Evolutionary conservation across 2,113 vertebrate species (phyloP).

Genomic region (Prietella phreatophila): DNA sequence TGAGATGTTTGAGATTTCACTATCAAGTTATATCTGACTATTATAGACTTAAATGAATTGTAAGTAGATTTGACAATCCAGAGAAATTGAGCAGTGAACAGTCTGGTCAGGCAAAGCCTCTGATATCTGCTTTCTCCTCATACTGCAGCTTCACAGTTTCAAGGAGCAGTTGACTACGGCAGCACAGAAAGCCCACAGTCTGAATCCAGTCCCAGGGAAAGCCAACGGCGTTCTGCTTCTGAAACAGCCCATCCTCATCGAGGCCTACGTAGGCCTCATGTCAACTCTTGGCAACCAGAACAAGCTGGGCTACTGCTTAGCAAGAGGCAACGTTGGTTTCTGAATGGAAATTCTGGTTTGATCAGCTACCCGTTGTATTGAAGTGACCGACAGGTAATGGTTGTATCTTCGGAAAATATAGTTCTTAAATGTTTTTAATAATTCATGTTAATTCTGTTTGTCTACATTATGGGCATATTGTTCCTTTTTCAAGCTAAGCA

Average conservation of each 20-base stretch:
- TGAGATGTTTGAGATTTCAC: background rate
- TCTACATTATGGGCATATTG: background rate
- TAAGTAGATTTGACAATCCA: background rate
- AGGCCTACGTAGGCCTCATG: slow-evolving; percentile 77
- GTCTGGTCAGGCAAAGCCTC: background rate
- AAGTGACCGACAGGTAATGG: background rate
- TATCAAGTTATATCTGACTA: background rate
- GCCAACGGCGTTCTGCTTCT: slow-evolving; percentile 71
- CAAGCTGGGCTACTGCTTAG: slow-evolving; percentile 79
- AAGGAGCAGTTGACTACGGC: slow-evolving; percentile 66
- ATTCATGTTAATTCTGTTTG: background rate
- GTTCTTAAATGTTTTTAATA: background rate
- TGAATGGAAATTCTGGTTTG: slow-evolving; percentile 54
- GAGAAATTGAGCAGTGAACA: background rate
- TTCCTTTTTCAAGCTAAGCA: background rate
- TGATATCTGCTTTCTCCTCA: slow-evolving; percentile 30
- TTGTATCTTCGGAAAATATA: background rate
- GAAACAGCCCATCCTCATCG: slow-evolving; percentile 71
- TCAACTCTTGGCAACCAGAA: slow-evolving; percentile 79
- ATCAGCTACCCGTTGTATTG: background rate
- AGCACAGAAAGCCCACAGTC: slow-evolving; percentile 64
- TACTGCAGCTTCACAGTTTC: slow-evolving; percentile 74
- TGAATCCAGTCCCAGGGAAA: slow-evolving; percentile 65
- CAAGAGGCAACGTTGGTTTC: slow-evolving; percentile 78
- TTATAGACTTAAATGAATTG: background rate